A percentile compares a stretch with the other conserved stretches of the same genome.
phyloP scores from a whole-genome alignment of 2,888 invertebrate species.

The Coelopa pilipes region DNA sequence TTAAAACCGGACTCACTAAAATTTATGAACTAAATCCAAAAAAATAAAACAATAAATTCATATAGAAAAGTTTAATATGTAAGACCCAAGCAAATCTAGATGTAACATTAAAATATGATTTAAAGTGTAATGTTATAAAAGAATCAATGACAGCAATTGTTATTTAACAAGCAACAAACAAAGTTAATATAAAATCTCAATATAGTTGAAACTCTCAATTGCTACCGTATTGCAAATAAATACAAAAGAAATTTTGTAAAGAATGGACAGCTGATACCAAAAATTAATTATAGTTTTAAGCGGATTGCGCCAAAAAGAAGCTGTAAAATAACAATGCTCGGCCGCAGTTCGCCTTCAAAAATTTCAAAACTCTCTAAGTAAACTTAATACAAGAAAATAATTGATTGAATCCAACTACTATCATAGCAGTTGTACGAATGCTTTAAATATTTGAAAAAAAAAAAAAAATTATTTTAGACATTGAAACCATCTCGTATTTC shows the following conservation, averaged over 20 bases:
- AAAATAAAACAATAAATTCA: slow-evolving; percentile 18
- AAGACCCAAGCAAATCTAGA: slow-evolving; percentile 32
- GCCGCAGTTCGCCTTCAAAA: not conserved
- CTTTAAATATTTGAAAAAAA: not conserved
- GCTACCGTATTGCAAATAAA: not conserved
- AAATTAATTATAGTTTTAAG: slow-evolving; percentile 49
- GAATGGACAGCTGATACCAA: slow-evolving; percentile 51
- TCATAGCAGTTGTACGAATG: not conserved
- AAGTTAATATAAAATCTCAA: not conserved
- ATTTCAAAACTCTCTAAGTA: not conserved
- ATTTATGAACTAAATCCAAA: not conserved
- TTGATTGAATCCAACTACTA: no score
- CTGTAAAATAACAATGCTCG: not conserved
- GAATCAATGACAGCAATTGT: slow-evolving; percentile 8
- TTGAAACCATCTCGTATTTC: no score
- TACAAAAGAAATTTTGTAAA: slow-evolving; percentile 24
- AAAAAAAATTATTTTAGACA: not conserved
- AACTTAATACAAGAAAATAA: not conserved
- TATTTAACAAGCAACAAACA: not conserved
- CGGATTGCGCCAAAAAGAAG: not conserved
- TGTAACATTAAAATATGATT: not conserved
- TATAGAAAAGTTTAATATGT: slow-evolving; percentile 8
- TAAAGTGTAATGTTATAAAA: slow-evolving; percentile 22
- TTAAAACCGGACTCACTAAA: slow-evolving; percentile 25
- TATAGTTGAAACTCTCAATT: not conserved